These are phyloP conservation scores for Congeria kusceri DNA, from an alignment of 2,888 invertebrate genomes.

Conservation along the genomic window DNA sequence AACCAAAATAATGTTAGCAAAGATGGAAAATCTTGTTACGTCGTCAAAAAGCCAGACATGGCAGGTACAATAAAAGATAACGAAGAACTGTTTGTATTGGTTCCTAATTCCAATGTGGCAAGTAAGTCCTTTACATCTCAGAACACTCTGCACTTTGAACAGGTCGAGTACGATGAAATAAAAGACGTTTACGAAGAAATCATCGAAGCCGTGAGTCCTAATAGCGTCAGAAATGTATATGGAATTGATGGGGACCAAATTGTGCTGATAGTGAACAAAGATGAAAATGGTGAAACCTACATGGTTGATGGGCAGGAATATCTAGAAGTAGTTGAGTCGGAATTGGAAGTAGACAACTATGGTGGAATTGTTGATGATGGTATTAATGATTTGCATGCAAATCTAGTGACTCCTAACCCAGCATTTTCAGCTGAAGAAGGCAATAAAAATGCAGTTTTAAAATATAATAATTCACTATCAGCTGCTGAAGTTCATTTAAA, in stretches of 20 bases:
- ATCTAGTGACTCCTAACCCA: neutral
- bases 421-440: no score
- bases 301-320: conserved; percentile 17
- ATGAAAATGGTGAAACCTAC: neutral
- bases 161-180: neutral
- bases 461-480: no score
- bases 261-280: conserved; percentile 29
- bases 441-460: no score
- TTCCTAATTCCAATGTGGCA: neutral
- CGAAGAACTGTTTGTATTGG: conserved; percentile 1
- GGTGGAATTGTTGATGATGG: neutral
- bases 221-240: neutral
- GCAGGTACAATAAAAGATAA: neutral
- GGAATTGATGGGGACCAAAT: conserved; percentile 21
- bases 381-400: neutral
- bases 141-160: neutral
- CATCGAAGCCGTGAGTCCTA: neutral
- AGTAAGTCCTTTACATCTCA: neutral
- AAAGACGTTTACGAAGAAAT: conserved; percentile 7
- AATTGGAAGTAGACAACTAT: no score
- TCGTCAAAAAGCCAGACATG: neutral
- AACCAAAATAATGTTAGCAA: neutral
- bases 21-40: neutral
- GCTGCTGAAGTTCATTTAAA: no score
- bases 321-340: conserved; percentile 6